Evolutionary conservation across 2,797 vertebrate genomes (phyloP).

Genomic region (Malurus leucopterus): DNA sequence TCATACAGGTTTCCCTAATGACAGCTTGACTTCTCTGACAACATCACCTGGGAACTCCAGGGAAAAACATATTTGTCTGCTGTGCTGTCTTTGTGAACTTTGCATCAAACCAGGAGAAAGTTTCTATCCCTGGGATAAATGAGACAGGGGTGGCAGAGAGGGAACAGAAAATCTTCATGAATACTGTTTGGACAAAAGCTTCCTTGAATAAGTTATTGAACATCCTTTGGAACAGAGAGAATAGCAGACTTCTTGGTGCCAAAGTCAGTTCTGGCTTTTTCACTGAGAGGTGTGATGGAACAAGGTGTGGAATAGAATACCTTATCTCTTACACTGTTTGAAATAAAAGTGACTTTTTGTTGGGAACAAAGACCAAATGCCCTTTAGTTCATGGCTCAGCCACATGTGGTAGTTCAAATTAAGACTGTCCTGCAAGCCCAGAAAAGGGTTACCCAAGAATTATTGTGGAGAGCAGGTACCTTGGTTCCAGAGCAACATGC

Average conservation of each 20-base stretch:
- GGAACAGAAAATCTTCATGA: neutral
- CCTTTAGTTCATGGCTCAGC: neutral
- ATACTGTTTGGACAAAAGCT: neutral
- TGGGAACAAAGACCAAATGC: neutral
- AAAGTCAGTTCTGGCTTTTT: neutral
- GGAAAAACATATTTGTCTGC: neutral
- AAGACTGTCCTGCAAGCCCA: neutral
- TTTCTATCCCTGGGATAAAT: neutral
- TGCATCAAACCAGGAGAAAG: neutral
- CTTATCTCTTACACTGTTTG: neutral
- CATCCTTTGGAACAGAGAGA: neutral
- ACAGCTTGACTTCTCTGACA: neutral
- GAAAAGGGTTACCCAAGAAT: neutral
- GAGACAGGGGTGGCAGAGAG: neutral
- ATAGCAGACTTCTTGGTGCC: neutral
- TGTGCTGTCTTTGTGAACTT: neutral
- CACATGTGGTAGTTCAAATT: neutral
- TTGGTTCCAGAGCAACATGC: neutral
- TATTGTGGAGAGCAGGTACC: neutral
- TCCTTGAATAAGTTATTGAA: neutral
- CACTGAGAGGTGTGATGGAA: neutral
- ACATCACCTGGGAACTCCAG: neutral
- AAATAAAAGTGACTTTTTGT: neutral
- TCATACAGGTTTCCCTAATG: neutral
- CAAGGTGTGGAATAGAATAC: neutral